Percentiles rank a stretch among this genome's conserved stretches.
Conservation (phyloP, 2,888 invertebrate genomes). For the Polia nebulosa region DNA sequence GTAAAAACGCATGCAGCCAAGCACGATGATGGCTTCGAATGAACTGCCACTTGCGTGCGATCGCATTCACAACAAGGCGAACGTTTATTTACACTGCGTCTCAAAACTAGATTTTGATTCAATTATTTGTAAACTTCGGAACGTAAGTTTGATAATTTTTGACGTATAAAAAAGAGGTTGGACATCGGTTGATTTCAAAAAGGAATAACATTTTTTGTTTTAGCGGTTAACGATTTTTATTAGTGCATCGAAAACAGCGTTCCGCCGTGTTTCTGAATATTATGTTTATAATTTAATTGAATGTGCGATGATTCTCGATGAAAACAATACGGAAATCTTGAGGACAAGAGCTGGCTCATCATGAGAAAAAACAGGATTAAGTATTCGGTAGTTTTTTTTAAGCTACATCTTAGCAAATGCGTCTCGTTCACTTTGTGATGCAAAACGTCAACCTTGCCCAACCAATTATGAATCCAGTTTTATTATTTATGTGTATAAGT, state of each 20-base stretch:
- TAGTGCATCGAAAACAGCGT: background rate
- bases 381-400: background rate
- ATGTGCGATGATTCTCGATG: background rate
- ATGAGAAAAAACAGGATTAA: background rate
- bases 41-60: slow-evolving; percentile 67
- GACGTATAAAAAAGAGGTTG: slow-evolving; percentile 10
- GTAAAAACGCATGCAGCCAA: slow-evolving; percentile 67
- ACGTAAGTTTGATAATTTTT: slow-evolving; percentile 28
- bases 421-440: background rate
- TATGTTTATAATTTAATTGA: too few species aligned
- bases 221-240: background rate
- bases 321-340: background rate
- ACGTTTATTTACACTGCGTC: slow-evolving; percentile 63
- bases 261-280: too few species aligned
- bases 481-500: slow-evolving; percentile 27
- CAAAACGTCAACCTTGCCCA: slow-evolving; percentile 28
- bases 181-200: slow-evolving; percentile 13
- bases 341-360: background rate
- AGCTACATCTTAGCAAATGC: background rate
- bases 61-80: slow-evolving; percentile 66
- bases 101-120: slow-evolving; percentile 45
- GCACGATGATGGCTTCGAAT: slow-evolving; percentile 74
- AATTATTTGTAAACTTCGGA: slow-evolving; percentile 53
- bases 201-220: background rate
- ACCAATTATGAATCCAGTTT: slow-evolving; percentile 41